Evolutionary conservation across 2,113 vertebrate species (phyloP).

Genomic region (Ptyas mucosa): DNA sequence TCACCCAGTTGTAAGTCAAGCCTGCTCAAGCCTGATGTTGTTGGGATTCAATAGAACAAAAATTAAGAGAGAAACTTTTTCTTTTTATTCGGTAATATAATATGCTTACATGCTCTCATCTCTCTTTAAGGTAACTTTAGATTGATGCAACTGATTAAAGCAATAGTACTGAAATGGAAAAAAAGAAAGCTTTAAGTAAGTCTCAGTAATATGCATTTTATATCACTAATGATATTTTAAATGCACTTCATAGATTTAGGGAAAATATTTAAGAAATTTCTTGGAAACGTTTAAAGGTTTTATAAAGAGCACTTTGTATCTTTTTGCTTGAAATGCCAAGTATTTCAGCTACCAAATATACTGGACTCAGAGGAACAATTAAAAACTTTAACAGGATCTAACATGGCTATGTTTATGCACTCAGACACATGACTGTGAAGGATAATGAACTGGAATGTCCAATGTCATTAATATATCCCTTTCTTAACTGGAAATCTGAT

Average conservation of each 20-base stretch:
- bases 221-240: background rate
- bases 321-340: constrained; percentile 6
- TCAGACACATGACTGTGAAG: constrained; percentile 11
- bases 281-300: constrained; percentile 28
- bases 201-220: background rate
- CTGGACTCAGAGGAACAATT: background rate
- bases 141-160: background rate
- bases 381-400: constrained; percentile 22
- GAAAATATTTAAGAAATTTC: constrained; percentile 35
- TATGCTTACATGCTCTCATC: background rate
- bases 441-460: constrained; percentile 3
- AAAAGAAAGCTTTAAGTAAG: background rate
- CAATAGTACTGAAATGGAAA: background rate
- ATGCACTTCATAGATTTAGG: constrained; percentile 14
- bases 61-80: background rate
- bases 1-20: background rate
- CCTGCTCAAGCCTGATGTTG: too few species aligned
- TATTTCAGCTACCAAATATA: constrained; percentile 24
- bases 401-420: constrained; percentile 20
- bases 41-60: background rate
- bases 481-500: constrained; percentile 15
- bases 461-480: background rate
- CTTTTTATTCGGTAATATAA: background rate
- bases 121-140: background rate
- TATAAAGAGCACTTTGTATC: constrained; percentile 17